Percentiles rank a stretch among this genome's conserved stretches.
Conservation (phyloP, 2,113 vertebrate species). For the Pelobates fuscus region DNA sequence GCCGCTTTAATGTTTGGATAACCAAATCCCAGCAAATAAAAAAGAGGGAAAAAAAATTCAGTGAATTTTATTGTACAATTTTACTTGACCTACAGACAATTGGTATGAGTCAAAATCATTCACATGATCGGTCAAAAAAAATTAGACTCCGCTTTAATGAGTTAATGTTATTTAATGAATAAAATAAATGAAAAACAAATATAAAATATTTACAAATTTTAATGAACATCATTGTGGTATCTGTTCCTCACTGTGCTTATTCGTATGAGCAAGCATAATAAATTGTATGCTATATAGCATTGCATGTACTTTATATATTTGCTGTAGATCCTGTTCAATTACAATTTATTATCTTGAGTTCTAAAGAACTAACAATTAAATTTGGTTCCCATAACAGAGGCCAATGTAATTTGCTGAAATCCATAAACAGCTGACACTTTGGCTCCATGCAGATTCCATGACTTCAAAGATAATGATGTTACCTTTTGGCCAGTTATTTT, state of each 20-base stretch:
- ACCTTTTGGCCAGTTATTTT: slow-evolving; percentile 16
- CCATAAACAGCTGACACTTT: slow-evolving; percentile 2
- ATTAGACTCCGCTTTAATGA: no score
- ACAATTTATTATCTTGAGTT: neutral
- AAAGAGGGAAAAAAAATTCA: no score
- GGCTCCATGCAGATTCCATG: neutral
- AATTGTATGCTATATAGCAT: neutral
- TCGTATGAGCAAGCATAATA: neutral
- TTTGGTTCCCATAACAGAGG: slow-evolving; percentile 1
- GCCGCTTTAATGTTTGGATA: no score
- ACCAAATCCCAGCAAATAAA: no score
- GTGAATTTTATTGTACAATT: no score
- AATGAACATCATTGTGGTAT: neutral
- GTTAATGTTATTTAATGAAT: no score
- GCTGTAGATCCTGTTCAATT: neutral
- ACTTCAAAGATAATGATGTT: slow-evolving; percentile 8
- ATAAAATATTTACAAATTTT: neutral
- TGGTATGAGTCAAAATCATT: no score
- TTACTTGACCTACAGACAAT: no score
- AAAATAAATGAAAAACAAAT: no score
- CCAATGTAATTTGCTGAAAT: neutral
- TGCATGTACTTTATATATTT: neutral
- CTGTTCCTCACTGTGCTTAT: neutral
- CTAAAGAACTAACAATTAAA: neutral
- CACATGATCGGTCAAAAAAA: no score